Base-by-base conservation (phyloP, 2,888 invertebrate genomes). In the Acanthococcus lagerstroemiae region DNA sequence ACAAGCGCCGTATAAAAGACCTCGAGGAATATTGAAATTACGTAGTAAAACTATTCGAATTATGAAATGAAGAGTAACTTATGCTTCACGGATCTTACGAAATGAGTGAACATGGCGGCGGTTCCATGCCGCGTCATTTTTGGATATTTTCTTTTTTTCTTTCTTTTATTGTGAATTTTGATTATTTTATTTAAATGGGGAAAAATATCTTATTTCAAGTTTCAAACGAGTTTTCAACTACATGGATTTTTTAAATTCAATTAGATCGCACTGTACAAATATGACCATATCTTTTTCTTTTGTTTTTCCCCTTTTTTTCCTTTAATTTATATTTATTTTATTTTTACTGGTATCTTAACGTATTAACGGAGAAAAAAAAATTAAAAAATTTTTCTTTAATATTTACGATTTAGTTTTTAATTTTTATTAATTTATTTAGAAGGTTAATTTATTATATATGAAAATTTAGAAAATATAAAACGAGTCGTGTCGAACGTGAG, bases 271-370 rank as follows among this genome's bases (percentile, higher is more conserved):
- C 58, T 60, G 60, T 60, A 60, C 60, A 60, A 60, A 60, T 50
- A 45, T 60, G 46, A 60, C 60, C 60, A 60, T 60, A 60, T 60
- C 60, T 46, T 46, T 60, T 60, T 60, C n/a, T n/a, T 60, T 26
- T 60, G 46, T 50, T 46, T 45, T 50, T 45, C 17, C 46, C 5
- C 19, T 17, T 7, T 7, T 7, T 45, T 45, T 45, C 17, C 19
- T 17, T 45, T 45, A 45, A 45, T 45, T 7, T 45, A 45, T 27
- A 48, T 48, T 15, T 26, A 60, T 26, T 46, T 46, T 48, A 25
- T 60, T n/a, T n/a, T n/a, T n/a, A n/a, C n/a, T n/a, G n/a, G n/a
- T n/a, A n/a, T n/a, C n/a, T n/a, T n/a, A n/a, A n/a, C n/a, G n/a
- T n/a, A n/a, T n/a, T n/a, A n/a, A n/a, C n/a, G 60, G 26, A 46